A percentile compares a stretch with the other conserved stretches of the same genome.
These are phyloP conservation scores for Menidia menidia DNA, from an alignment of 2,797 vertebrate species.

Conservation along the genomic window DNA sequence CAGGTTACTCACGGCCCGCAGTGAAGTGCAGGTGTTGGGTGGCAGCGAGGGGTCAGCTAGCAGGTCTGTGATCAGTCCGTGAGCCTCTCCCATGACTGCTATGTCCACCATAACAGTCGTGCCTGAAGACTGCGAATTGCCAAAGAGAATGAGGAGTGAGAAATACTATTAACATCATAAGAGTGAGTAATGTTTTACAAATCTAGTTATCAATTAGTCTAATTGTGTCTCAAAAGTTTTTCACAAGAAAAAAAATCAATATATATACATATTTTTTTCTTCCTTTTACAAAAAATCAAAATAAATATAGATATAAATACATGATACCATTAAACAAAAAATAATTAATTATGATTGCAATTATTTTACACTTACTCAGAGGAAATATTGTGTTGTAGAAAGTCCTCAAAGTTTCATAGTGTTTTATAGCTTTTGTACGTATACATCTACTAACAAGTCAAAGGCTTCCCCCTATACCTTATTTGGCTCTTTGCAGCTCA, in stretches of 20 bases:
- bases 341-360: neutral
- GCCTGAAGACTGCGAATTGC: slow-evolving; percentile 84
- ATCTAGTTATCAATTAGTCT: no score
- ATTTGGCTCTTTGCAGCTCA: slow-evolving; percentile 51
- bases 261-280: no score
- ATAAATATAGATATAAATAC: neutral
- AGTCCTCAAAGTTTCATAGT: slow-evolving; percentile 11
- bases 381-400: neutral
- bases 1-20: slow-evolving; percentile 96
- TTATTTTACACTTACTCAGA: slow-evolving; percentile 8
- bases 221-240: no score
- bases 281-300: no score
- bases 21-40: slow-evolving; percentile 92
- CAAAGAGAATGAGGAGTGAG: slow-evolving; percentile 30
- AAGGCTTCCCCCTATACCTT: slow-evolving; percentile 42
- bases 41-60: slow-evolving; percentile 94
- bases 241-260: no score
- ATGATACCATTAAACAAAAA: slow-evolving; percentile 5
- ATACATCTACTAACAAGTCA: slow-evolving; percentile 26
- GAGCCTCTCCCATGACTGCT: slow-evolving; percentile 97
- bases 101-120: slow-evolving; percentile 95
- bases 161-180: slow-evolving; percentile 17
- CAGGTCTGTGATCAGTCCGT: slow-evolving; percentile 96
- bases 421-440: slow-evolving; percentile 12
- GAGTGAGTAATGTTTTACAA: no score